A percentile compares a stretch with the other conserved stretches of the same genome.
Evolutionary conservation across 1,140 invertebrate genomes (phyloP).

Genomic region (Achatina immaculata): DNA sequence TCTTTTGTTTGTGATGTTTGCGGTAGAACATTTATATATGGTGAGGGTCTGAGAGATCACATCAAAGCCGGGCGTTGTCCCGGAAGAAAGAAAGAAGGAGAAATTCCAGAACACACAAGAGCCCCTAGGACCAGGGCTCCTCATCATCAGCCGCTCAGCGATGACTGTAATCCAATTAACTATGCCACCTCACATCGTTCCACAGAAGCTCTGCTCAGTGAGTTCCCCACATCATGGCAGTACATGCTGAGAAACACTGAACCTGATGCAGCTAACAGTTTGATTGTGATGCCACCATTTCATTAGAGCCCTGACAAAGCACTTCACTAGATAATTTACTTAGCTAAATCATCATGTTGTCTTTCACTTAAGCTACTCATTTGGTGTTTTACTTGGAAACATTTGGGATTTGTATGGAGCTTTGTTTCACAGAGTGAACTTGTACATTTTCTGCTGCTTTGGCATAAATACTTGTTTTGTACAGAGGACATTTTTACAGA

Average conservation of each 20-base stretch:
- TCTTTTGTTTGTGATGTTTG: constrained; percentile 7
- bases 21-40: constrained; percentile 7
- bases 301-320: too few species aligned
- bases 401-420: too few species aligned
- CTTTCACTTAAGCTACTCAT: too few species aligned
- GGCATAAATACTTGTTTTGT: too few species aligned
- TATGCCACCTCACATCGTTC: not conserved
- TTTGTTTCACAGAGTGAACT: too few species aligned
- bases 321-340: too few species aligned
- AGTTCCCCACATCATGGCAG: not conserved
- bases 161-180: not conserved
- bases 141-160: not conserved
- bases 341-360: too few species aligned
- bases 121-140: not conserved
- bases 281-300: constrained; percentile 38
- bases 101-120: not conserved
- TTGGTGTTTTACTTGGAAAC: too few species aligned
- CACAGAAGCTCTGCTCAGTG: not conserved
- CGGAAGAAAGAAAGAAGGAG: not conserved
- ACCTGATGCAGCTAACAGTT: too few species aligned
- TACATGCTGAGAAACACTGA: not conserved
- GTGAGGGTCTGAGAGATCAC: constrained; percentile 55
- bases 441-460: too few species aligned
- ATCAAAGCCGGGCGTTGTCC: constrained; percentile 3
- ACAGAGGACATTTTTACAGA: too few species aligned